A percentile compares a stretch with the other conserved stretches of the same genome.
phyloP scores from a whole-genome alignment of 2,888 invertebrate genomes.

The Beris chalybata region DNA sequence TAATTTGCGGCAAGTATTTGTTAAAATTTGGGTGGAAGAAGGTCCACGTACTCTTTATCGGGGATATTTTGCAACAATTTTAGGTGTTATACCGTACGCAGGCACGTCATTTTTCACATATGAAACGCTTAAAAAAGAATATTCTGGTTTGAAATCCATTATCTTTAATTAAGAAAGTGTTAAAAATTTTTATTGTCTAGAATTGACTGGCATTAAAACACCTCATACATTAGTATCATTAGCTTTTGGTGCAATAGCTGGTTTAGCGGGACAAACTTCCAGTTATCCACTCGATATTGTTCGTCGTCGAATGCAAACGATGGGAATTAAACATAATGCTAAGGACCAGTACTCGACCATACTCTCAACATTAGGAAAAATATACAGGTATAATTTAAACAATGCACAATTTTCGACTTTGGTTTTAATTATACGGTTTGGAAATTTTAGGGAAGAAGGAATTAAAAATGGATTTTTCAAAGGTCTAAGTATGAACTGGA shows the following conservation, averaged over 20 bases:
- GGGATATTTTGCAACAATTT: constrained; percentile 86
- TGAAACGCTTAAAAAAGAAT: constrained; percentile 84
- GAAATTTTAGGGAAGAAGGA: constrained; percentile 77
- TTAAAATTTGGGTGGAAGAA: constrained; percentile 73
- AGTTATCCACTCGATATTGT: constrained; percentile 97
- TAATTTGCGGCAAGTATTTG: constrained; percentile 63
- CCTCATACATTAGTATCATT: constrained; percentile 68
- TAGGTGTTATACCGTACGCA: constrained; percentile 95
- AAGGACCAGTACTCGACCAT: constrained; percentile 66
- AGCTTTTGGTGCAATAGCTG: constrained; percentile 86
- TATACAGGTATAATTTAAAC: constrained; percentile 65
- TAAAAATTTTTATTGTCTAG: constrained; percentile 42
- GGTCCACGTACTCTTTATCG: constrained; percentile 77
- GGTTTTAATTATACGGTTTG: constrained; percentile 31
- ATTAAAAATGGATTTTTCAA: constrained; percentile 90
- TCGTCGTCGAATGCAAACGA: constrained; percentile 65
- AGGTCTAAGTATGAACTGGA: constrained; percentile 99
- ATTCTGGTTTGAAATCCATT: constrained; percentile 63
- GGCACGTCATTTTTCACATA: constrained; percentile 97
- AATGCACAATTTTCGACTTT: not conserved
- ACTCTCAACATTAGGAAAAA: constrained; percentile 65
- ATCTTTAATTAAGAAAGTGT: constrained; percentile 2
- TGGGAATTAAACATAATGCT: constrained; percentile 56
- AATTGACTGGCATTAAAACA: constrained; percentile 55
- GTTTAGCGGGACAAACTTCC: constrained; percentile 89